phyloP scores from a whole-genome alignment of 2,113 vertebrate genomes.

The Myiagra hebetior region DNA sequence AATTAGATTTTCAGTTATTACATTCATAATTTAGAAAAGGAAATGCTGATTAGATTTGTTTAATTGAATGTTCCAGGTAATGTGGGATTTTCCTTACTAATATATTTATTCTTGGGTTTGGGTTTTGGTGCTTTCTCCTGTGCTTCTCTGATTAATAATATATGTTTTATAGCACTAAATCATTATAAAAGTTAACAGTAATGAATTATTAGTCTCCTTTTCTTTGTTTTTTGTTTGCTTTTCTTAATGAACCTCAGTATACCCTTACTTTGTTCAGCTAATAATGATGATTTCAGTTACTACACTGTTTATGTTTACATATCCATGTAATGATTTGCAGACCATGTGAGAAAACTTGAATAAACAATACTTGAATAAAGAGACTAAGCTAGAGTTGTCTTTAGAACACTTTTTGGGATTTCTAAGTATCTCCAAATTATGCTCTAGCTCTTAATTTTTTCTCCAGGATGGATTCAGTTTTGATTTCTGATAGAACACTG shows the following conservation, averaged over 20 bases:
- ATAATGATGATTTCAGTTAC: background rate
- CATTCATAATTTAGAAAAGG: background rate
- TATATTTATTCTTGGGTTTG: background rate
- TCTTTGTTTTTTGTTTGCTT: background rate
- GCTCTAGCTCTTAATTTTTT: background rate
- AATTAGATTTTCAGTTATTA: constrained; percentile 6
- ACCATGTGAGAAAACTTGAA: background rate
- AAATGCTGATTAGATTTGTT: constrained; percentile 17
- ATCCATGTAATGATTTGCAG: background rate
- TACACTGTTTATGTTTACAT: background rate
- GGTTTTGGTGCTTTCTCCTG: background rate
- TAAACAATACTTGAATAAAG: background rate
- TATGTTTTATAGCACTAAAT: background rate
- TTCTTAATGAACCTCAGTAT: background rate
- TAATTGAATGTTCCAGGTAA: constrained; percentile 8
- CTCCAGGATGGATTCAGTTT: background rate
- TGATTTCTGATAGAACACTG: background rate
- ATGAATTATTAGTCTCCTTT: background rate
- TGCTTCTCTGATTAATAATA: background rate
- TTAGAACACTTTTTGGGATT: background rate
- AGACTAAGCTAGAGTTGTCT: background rate
- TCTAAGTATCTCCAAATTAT: background rate
- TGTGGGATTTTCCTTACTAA: background rate
- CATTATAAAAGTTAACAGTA: background rate
- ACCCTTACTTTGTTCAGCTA: background rate